Conservation (phyloP, 2,113 vertebrate genomes). For the Nestor notabilis region DNA sequence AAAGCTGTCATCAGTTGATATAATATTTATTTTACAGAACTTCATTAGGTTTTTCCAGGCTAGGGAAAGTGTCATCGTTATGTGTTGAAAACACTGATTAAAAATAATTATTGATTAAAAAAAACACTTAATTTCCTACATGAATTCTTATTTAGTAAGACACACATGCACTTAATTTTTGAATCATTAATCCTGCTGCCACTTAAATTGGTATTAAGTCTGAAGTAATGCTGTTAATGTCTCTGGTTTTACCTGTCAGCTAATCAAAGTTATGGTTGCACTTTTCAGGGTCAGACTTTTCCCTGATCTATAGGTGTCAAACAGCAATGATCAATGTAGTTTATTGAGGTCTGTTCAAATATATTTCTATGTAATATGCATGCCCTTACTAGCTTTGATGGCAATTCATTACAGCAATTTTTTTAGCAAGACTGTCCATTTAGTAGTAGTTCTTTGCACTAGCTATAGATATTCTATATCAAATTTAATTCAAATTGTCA, state of each 20-base stretch:
- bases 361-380: not conserved
- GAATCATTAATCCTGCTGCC: not conserved
- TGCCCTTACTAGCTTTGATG: not conserved
- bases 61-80: not conserved
- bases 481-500: not conserved
- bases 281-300: not conserved
- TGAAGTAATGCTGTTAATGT: not conserved
- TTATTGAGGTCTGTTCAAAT: not conserved
- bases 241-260: not conserved
- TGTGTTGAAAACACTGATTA: not conserved
- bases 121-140: not conserved
- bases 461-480: not conserved
- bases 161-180: not conserved
- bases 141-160: not conserved
- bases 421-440: not conserved
- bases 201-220: not conserved
- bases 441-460: not conserved
- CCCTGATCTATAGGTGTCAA: not conserved
- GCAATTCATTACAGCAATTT: not conserved
- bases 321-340: rapidly evolving
- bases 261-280: not conserved
- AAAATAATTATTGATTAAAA: not conserved
- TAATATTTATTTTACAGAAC: slow-evolving; percentile 11
- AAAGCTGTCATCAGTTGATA: not conserved
- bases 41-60: not conserved